phyloP scores from a whole-genome alignment of 2,797 vertebrate species.

The Phalloptychus januarius region DNA sequence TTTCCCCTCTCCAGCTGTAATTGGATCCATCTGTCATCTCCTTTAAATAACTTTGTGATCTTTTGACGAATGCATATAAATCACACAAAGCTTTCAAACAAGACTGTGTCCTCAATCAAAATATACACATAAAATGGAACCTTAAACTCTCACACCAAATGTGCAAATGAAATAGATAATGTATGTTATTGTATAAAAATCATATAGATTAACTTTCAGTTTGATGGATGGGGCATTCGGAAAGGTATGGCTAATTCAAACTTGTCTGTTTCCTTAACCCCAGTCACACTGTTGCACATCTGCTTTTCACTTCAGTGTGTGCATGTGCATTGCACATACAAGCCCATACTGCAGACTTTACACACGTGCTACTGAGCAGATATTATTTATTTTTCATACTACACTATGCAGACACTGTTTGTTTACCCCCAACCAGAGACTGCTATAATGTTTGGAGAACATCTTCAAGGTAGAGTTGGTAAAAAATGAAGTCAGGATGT shows the following conservation, averaged over 20 bases:
- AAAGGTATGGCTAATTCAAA: neutral
- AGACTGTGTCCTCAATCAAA: neutral
- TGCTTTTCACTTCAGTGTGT: neutral
- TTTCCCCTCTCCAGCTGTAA: constrained; percentile 10
- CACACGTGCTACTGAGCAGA: too few species aligned
- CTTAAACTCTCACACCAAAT: neutral
- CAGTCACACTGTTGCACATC: neutral
- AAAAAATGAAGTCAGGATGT: neutral
- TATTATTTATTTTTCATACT: neutral
- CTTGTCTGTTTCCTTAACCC: neutral
- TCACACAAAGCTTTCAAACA: constrained; percentile 13
- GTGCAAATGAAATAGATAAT: neutral
- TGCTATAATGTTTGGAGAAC: neutral
- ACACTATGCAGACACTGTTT: neutral
- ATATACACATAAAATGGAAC: neutral
- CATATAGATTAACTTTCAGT: neutral
- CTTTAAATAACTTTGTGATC: constrained; percentile 1
- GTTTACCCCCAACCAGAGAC: neutral
- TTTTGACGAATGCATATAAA: constrained; percentile 22
- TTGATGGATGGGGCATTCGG: neutral
- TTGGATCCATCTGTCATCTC: constrained; percentile 39
- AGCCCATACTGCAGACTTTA: neutral
- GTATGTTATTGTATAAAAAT: neutral
- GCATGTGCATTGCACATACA: neutral
- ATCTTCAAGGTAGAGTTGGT: neutral